Evolutionary conservation across 2,888 invertebrate genomes (phyloP), one percentile per base, ranked within the genome.

Genomic region (Drosophila flavopinicola): DNA sequence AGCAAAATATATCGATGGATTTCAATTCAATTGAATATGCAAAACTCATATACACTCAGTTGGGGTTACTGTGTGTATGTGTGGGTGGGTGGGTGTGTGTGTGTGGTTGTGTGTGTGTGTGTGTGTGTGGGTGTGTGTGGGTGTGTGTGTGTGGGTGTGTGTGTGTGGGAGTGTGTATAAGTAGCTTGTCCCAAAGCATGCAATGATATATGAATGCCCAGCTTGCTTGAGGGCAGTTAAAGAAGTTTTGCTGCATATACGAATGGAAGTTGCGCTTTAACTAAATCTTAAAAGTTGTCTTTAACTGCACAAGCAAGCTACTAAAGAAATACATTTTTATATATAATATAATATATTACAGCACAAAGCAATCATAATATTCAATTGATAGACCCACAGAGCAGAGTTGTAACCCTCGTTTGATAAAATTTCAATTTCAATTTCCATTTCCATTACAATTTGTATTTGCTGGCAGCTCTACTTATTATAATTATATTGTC

Each of bases 401-500:
- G 4, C 4, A 33, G 25, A 30, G 30, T 25, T 38, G 29, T 30
- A 30, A 29, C 48, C 49, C 48, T 49, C 15, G 42, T 20, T 38
- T 44, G 32, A 23, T 41, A 6, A 39, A 37, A 51, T 66, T 68
- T 45, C 29, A 37, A 51, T 66, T 68, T 45, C 29, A 47, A 71
- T 71, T 65, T 53, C 13, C 41, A 66, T 56, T 66, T 52, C 24
- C 52, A 47, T 42, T 63, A 20, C 44, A 70, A 51, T 59, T 69
- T 54, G 38, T 39, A 51, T 69, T 61, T 68, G 38, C 30, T 38
- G 49, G 33, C 38, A 59, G 23, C 53, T 49, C 15, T 33, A 49
- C 51, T 67, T 63, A 63, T 51, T 63, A 63, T 74, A 71, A 71
- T 74, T 68, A 56, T 61, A 47, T 57, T 67, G 56, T 13, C 41